Conservation (phyloP, 92 coral and sea anemone species). For the Parazoanthus swiftii region DNA sequence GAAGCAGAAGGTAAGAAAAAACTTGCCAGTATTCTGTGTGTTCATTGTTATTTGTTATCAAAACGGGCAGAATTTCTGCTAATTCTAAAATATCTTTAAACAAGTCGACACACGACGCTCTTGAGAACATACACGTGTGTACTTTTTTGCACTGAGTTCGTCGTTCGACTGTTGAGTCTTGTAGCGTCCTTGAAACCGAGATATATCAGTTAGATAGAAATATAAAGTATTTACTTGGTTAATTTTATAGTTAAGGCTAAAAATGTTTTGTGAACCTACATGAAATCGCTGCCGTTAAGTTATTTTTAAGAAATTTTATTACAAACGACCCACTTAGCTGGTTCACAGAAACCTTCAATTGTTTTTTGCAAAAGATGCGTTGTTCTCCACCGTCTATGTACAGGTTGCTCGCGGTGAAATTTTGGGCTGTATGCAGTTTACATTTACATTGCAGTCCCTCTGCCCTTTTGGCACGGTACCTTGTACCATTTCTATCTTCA, state of each 20-base stretch:
- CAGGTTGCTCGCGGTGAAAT: no score
- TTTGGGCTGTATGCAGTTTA: no score
- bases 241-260: background rate
- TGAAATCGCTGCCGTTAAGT: background rate
- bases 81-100: background rate
- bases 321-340: background rate
- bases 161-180: background rate
- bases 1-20: conserved; percentile 45
- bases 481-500: background rate
- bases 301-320: no score
- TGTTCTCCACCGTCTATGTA: no score
- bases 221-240: no score
- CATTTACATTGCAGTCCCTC: no score
- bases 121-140: no score
- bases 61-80: background rate
- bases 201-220: no score
- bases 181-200: background rate
- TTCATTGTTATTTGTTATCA: background rate
- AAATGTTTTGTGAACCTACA: background rate
- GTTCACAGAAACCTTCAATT: background rate
- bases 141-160: background rate
- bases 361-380: background rate
- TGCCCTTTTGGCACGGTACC: background rate
- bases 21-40: background rate
- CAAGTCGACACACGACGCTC: background rate